Evolutionary conservation across 23 tunicate species (phyloP).

Genomic region (Oikopleura albicans): DNA sequence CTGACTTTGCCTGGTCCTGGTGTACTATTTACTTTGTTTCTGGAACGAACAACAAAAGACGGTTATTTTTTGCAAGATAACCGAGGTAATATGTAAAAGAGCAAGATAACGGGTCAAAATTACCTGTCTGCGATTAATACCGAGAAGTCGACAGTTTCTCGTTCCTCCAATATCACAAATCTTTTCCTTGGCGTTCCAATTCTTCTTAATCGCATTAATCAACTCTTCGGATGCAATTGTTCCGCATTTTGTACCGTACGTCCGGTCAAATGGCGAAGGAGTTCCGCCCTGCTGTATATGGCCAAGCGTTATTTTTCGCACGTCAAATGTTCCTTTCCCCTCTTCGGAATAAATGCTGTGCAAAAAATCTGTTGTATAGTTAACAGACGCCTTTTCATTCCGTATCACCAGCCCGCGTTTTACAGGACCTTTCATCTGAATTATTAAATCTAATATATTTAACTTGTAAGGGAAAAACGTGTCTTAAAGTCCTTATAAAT

Average conservation of each 20-base stretch:
- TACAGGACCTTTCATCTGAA: slow-evolving; percentile 52
- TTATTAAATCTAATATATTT: too few species aligned
- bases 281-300: slow-evolving; percentile 99
- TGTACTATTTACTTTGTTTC: too few species aligned
- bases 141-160: neutral
- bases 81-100: too few species aligned
- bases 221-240: slow-evolving; percentile 69
- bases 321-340: slow-evolving; percentile 70
- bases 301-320: slow-evolving; percentile 59
- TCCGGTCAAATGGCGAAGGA: slow-evolving; percentile 83
- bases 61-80: too few species aligned
- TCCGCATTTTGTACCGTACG: slow-evolving; percentile 74
- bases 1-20: too few species aligned
- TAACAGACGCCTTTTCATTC: slow-evolving; percentile 50
- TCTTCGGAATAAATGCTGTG: slow-evolving; percentile 58
- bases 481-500: too few species aligned
- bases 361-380: slow-evolving; percentile 68
- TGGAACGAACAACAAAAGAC: too few species aligned
- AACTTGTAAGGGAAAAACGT: too few species aligned
- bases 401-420: slow-evolving; percentile 78
- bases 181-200: neutral
- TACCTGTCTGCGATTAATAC: neutral
- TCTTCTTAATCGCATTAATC: slow-evolving; percentile 25
- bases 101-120: neutral
- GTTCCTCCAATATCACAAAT: slow-evolving; percentile 20